Conservation (phyloP, 2,113 vertebrate genomes). For the Rousettus leschenaultii region DNA sequence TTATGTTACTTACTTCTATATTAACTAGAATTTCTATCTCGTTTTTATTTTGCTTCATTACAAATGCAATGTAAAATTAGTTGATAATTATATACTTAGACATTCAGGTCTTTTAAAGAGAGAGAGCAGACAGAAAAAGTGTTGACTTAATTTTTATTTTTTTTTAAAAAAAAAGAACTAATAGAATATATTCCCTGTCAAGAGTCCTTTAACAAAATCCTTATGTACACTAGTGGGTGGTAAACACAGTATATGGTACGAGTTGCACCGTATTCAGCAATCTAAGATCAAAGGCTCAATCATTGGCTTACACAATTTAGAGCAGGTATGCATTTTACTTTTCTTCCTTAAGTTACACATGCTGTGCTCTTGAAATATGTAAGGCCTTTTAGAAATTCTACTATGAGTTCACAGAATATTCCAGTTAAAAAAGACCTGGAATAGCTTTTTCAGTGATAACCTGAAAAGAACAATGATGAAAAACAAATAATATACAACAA, state of each 20-base stretch:
- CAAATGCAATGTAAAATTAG: slow-evolving; percentile 16
- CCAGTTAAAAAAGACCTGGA: not conserved
- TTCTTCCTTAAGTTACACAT: not conserved
- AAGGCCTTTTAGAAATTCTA: slow-evolving; percentile 25
- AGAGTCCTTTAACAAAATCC: slow-evolving; percentile 11
- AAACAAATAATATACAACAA: not conserved
- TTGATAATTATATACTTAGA: not conserved
- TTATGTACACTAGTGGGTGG: not conserved
- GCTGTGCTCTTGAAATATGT: slow-evolving; percentile 6
- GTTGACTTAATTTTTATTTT: not conserved
- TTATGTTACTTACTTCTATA: not conserved
- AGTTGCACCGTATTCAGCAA: not conserved
- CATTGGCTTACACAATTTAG: not conserved
- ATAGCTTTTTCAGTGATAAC: slow-evolving; percentile 11
- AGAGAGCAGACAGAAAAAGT: not conserved
- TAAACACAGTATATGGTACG: not conserved
- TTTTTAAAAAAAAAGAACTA: not conserved
- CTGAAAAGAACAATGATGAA: slow-evolving; percentile 24
- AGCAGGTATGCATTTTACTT: not conserved
- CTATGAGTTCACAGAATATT: not conserved
- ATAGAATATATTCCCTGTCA: not conserved
- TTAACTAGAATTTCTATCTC: slow-evolving; percentile 10
- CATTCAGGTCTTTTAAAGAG: not conserved
- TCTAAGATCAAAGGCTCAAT: slow-evolving; percentile 40
- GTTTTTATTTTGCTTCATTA: not conserved